Evolutionary conservation across 2,113 vertebrate genomes (phyloP), one percentile per base, ranked within the genome.

Genomic region (Macrotus californicus): DNA sequence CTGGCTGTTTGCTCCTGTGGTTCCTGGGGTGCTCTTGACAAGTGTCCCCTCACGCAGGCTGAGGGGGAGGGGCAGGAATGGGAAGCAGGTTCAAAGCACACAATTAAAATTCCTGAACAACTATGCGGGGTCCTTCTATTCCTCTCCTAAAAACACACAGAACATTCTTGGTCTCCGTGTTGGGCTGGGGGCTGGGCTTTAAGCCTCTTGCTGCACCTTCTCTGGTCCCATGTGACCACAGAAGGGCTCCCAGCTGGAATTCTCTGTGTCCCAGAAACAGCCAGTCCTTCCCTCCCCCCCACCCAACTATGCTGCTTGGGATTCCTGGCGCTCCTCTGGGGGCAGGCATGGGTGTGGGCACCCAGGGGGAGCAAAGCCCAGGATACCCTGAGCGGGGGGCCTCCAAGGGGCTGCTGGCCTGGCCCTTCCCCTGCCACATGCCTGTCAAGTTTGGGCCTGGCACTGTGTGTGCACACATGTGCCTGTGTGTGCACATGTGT

Each of bases 1-100:
- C 79, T 48, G 92, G 97, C 96, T 98, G 98, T 98, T 97, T 93
- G 89, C 59, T 66, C 56, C 91, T 76, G 85, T 48, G 87, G 21
- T 86, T 97, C 84, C 75, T 64, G 24, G 70, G 97, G 90, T 15
- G 4, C 81, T 66, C 95, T 81, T 87, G 97, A 97, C 96, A 97
- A 98, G 95, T 87, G 89, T 96, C 96, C 73, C 95, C 96, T 97
- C 91, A 95, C 36, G 70, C 52, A 91, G 48, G 64, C 79, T 36
- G 93, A 13, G n/a, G 46, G n/a, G 82, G 80, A 15, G 34, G 48
- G 82, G 52, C 82, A 56, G 91, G 94, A 95, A 85, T 34, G 81
- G 77, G 39, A 93, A 73, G 94, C 89, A 79, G 95, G 95, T 95
- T 79, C 86, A 83, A 97, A 97, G 72, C 72, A 94, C 94, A 79